Evolutionary conservation across 2,113 vertebrate genomes (phyloP).

Genomic region (Trichechus manatus): DNA sequence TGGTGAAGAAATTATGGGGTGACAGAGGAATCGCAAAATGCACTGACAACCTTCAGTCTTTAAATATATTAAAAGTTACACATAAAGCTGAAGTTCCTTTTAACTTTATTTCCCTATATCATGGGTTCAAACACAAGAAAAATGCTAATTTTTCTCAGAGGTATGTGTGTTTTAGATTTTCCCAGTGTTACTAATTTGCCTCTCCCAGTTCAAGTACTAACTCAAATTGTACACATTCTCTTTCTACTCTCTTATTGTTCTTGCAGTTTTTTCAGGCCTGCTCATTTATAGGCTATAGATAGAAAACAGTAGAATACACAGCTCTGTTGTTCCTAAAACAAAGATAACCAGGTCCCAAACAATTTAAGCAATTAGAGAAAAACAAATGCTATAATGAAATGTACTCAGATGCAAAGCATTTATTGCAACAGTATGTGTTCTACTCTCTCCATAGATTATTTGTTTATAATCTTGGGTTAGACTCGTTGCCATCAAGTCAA

Average conservation of each 20-base stretch:
- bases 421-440: background rate
- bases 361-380: constrained; percentile 2
- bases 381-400: background rate
- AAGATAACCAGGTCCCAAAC: background rate
- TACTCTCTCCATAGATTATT: background rate
- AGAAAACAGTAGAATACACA: background rate
- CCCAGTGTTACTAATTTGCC: background rate
- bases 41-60: background rate
- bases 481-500: no score
- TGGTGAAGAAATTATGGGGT: background rate
- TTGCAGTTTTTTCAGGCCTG: background rate
- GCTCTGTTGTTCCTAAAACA: background rate
- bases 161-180: constrained; percentile 8
- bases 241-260: background rate
- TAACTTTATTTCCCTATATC: background rate
- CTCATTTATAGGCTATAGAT: background rate
- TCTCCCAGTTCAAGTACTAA: constrained; percentile 28
- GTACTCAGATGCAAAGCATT: background rate
- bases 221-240: background rate
- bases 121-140: constrained; percentile 23
- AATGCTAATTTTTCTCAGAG: background rate
- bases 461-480: background rate
- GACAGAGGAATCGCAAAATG: background rate
- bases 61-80: background rate
- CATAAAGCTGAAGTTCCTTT: background rate